phyloP scores from a whole-genome alignment of 1,140 invertebrate species.

The Drosophila teissieri region DNA sequence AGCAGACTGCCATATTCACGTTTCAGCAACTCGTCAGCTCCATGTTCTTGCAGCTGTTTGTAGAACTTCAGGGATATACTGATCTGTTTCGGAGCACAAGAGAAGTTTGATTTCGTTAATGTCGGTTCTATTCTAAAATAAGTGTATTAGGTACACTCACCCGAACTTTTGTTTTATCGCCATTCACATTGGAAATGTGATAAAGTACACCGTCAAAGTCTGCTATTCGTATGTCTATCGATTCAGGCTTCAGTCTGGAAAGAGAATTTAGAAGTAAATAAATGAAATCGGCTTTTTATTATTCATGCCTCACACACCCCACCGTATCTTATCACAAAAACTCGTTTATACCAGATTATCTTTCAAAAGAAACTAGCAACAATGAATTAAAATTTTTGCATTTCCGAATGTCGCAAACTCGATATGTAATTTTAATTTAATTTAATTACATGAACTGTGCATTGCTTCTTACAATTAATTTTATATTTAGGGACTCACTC shows the following conservation, averaged over 20 bases:
- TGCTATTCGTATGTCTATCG: constrained; percentile 95
- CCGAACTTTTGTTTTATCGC: constrained; percentile 98
- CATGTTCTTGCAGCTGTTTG: constrained; percentile 98
- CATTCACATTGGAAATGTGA: constrained; percentile 98
- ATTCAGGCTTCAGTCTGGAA: constrained; percentile 96
- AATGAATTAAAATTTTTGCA: background rate
- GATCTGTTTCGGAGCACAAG: constrained; percentile 88
- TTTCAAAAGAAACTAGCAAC: background rate
- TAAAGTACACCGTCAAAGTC: constrained; percentile 99
- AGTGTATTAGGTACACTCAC: constrained; percentile 87
- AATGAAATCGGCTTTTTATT: constrained; percentile 25
- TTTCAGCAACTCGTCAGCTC: constrained; percentile 97
- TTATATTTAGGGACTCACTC: too few species aligned
- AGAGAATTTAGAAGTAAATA: constrained; percentile 6
- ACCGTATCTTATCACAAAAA: constrained; percentile 54
- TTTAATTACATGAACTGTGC: too few species aligned
- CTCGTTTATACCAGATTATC: background rate
- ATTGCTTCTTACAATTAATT: too few species aligned
- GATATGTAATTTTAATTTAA: too few species aligned
- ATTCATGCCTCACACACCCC: constrained; percentile 20
- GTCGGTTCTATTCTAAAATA: background rate
- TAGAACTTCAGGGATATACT: constrained; percentile 99
- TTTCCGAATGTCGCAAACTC: background rate
- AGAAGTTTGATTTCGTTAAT: constrained; percentile 5
- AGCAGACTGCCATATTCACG: constrained; percentile 95